Evolutionary conservation across 2,113 vertebrate species (phyloP), one percentile per base, ranked within the genome.

Genomic region (Bubo blakistoni): DNA sequence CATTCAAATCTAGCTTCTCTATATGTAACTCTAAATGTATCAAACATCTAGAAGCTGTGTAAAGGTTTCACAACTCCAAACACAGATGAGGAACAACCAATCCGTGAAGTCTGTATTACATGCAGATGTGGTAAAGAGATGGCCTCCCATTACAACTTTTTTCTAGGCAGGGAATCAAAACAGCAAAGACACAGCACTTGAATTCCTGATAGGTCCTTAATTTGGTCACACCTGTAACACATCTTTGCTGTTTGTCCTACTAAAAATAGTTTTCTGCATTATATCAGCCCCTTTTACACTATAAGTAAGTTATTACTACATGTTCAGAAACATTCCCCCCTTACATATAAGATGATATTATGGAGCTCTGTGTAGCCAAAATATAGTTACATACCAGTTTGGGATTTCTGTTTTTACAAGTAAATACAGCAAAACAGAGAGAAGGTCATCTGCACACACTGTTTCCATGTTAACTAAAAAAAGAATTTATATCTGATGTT

Each of bases 381-480:
- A 44, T 16, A 34, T 27, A 46, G 22, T 74, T 30, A 76, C 98
- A 96, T 98, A 99, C 99, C 99, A 99, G 95, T 99, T 99, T 47
- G 99, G 99, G 83, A 99, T 99, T 96, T 99, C 99, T 6, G 99
- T 99, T 98, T 99, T 99, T 62, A 99, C 98, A 88, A 99, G 98
- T 91, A 99, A 98, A 92, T 99, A 99, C 42, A 99, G 98, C 95
- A 99, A 97, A 86, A 99, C 99, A 5, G 99, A 99, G 3, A 99
- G 99, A 26, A 99, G 99, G 92, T 99, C 99, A 90, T 99, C 99
- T 2, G 99, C 99, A 96, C 99, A 99, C 97, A 99, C 98, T 1
- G 98, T 99, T 96, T 99, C 99, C 78, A 99, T 95, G 59, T 98
- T 99, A 91, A 99, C 99, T 99, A 96, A 52, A 95, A 78, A 65